Evolutionary conservation across 2,888 invertebrate genomes (phyloP).

Genomic region (Tethea ocularis): DNA sequence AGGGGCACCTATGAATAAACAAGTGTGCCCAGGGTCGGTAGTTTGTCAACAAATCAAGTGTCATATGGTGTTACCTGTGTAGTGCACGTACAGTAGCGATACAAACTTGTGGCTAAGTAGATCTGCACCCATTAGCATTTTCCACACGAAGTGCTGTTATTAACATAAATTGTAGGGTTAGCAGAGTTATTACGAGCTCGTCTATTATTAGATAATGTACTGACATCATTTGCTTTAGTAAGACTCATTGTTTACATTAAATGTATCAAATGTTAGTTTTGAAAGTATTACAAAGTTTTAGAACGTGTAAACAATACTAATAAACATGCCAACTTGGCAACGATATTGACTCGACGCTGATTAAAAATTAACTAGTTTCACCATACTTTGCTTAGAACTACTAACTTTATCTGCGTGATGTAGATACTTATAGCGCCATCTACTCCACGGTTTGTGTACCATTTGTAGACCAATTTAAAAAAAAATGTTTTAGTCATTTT

Average conservation of each 20-base stretch:
- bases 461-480: no score
- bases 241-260: no score
- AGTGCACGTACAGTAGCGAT: neutral
- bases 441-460: no score
- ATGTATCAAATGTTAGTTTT: no score
- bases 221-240: neutral
- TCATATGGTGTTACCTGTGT: neutral
- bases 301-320: no score
- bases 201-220: neutral
- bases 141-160: conserved; percentile 23
- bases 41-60: conserved; percentile 10
- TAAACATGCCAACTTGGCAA: no score
- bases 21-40: neutral
- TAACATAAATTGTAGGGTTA: conserved; percentile 26
- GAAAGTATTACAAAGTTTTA: neutral
- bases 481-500: no score
- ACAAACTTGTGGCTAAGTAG: conserved; percentile 15
- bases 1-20: conserved; percentile 6
- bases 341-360: no score
- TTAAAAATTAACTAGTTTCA: no score
- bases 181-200: conserved; percentile 13
- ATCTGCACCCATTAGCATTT: conserved; percentile 36
- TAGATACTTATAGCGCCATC: no score
- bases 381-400: no score
- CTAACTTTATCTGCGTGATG: no score